Evolutionary conservation across 2,113 vertebrate genomes (phyloP).

Genomic region (Cathartes aura): DNA sequence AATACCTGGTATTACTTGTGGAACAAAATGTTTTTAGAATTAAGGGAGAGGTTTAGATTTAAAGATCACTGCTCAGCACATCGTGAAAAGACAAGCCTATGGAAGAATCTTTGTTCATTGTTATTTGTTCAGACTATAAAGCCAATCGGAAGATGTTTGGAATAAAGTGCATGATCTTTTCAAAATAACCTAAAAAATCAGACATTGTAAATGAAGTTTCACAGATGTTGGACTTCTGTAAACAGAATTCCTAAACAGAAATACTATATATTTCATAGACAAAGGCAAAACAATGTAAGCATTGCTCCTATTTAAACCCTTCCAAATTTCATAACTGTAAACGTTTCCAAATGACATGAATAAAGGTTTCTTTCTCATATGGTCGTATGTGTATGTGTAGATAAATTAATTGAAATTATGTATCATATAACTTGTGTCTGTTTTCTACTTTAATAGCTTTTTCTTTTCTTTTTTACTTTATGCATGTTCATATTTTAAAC

Average conservation of each 20-base stretch:
- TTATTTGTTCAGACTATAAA: background rate
- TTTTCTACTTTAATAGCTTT: background rate
- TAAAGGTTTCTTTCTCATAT: background rate
- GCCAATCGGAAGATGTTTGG: background rate
- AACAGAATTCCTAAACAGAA: background rate
- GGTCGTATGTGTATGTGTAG: background rate
- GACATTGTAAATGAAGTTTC: background rate
- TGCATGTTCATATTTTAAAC: background rate
- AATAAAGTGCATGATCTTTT: background rate
- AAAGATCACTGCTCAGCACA: background rate
- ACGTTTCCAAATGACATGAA: background rate
- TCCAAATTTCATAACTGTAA: background rate
- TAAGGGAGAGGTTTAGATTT: background rate
- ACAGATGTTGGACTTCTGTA: background rate
- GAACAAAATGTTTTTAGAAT: background rate
- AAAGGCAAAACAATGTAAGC: background rate
- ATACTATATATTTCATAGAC: background rate
- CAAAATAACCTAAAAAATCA: background rate
- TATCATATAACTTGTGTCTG: background rate
- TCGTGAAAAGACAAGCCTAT: fast-evolving
- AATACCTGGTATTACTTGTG: background rate
- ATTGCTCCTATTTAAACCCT: background rate
- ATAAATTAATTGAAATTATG: background rate
- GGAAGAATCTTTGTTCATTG: background rate
- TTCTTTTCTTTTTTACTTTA: background rate